phyloP scores from a whole-genome alignment of 2,888 invertebrate genomes.

The Anticlea derivata region DNA sequence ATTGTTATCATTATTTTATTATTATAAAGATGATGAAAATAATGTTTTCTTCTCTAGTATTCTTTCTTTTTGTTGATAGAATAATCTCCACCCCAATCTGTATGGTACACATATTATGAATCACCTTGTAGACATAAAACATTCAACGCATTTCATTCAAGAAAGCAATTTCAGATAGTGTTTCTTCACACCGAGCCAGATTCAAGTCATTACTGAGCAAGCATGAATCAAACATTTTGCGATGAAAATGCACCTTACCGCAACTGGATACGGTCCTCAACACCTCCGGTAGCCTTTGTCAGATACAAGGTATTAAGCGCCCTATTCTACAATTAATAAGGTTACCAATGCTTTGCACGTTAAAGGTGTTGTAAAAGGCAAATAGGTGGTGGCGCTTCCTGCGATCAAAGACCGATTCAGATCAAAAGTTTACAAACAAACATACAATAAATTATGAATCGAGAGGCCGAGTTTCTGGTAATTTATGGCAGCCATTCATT shows the following conservation, averaged over 20 bases:
- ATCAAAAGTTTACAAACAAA: constrained; percentile 30
- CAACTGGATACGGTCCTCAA: neutral
- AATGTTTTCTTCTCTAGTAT: too few relatives aligned
- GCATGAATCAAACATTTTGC: neutral
- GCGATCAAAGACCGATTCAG: constrained; percentile 38
- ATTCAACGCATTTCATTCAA: constrained; percentile 45
- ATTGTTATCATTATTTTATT: too few relatives aligned
- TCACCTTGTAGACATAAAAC: too few relatives aligned
- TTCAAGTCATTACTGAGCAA: constrained; percentile 11
- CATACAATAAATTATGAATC: constrained; percentile 25
- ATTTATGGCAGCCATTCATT: constrained; percentile 9
- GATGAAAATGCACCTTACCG: constrained; percentile 9
- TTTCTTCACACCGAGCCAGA: constrained; percentile 39
- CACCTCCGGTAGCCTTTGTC: neutral
- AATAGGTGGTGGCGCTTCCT: constrained; percentile 39
- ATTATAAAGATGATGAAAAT: too few relatives aligned
- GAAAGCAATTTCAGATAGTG: constrained; percentile 46
- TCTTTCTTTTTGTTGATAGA: too few relatives aligned
- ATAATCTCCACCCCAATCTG: too few relatives aligned
- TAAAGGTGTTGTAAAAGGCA: constrained; percentile 4
- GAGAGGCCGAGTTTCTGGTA: neutral
- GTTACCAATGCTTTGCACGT: constrained; percentile 3
- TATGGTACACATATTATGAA: too few relatives aligned
- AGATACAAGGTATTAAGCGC: constrained; percentile 4
- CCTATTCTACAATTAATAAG: constrained; percentile 3